These are phyloP conservation scores for Marronus borbonicus DNA, from an alignment of 2,888 invertebrate species.

Conservation along the genomic window DNA sequence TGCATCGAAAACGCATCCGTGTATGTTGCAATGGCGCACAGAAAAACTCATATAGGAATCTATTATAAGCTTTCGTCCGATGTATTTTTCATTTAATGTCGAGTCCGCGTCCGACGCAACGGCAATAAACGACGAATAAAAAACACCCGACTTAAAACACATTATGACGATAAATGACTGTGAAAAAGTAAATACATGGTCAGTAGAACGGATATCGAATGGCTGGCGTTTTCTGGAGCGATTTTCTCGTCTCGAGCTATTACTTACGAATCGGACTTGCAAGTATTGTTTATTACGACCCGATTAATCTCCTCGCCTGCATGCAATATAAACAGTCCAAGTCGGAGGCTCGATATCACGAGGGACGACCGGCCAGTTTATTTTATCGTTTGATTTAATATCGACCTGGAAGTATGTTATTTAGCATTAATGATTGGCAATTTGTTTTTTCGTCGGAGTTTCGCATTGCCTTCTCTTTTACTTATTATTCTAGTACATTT, in stretches of 20 bases:
- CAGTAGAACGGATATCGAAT: conserved; percentile 57
- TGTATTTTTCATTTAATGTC: conserved; percentile 43
- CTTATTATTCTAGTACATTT: no score
- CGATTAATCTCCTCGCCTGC: conserved; percentile 54
- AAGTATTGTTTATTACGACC: conserved; percentile 56
- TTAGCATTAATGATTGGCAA: conserved; percentile 7
- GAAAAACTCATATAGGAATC: conserved; percentile 37
- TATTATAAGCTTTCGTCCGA: conserved; percentile 45
- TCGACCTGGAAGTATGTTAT: not conserved
- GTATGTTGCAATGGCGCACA: conserved; percentile 22
- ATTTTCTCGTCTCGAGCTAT: conserved; percentile 55
- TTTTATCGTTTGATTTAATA: conserved; percentile 17
- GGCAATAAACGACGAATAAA: conserved; percentile 34
- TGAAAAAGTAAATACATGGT: conserved; percentile 57
- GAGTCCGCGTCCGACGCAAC: conserved; percentile 34
- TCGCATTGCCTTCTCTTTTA: no score
- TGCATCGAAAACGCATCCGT: conserved; percentile 37
- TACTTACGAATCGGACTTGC: conserved; percentile 57
- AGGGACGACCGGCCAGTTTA: not conserved
- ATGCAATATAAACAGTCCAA: conserved; percentile 20
- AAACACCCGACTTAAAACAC: conserved; percentile 52
- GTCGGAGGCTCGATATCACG: not conserved
- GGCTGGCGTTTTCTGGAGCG: conserved; percentile 55
- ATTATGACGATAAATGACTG: conserved; percentile 58
- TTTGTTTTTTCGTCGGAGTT: not conserved